A percentile compares a stretch with the other conserved stretches of the same genome.
Conservation (phyloP, 1,140 invertebrate species). For the Drosophila dunni region DNA sequence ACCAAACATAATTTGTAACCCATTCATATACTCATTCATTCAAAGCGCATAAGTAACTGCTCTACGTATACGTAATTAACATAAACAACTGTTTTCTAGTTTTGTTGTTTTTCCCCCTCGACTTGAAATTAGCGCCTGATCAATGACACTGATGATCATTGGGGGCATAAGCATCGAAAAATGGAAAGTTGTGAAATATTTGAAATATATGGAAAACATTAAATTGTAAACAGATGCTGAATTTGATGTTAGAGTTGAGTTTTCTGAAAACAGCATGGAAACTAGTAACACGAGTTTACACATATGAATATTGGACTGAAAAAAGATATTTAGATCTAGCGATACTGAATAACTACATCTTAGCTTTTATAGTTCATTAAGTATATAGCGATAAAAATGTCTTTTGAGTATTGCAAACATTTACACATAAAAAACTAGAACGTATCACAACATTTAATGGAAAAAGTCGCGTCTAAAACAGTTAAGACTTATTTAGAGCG, state of each 20-base stretch:
- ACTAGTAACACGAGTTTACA: too few species aligned
- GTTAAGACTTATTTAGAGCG: constrained; percentile 1
- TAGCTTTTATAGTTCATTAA: neutral
- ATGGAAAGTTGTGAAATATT: constrained; percentile 61
- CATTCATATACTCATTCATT: constrained; percentile 12
- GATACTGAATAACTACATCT: too few species aligned
- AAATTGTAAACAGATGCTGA: neutral
- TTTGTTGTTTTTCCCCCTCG: constrained; percentile 28
- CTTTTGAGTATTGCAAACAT: too few species aligned
- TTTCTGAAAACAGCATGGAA: too few species aligned
- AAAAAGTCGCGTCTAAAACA: neutral
- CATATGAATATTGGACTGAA: neutral
- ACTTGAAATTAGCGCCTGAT: constrained; percentile 70
- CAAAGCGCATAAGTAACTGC: constrained; percentile 46
- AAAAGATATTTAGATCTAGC: too few species aligned
- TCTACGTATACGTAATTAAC: constrained; percentile 58
- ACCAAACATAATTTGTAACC: constrained; percentile 44
- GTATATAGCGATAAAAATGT: neutral
- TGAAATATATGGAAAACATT: constrained; percentile 11
- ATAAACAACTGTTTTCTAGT: constrained; percentile 68
- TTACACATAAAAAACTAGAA: neutral
- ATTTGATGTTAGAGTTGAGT: neutral
- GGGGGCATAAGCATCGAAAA: constrained; percentile 32
- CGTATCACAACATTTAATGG: neutral
- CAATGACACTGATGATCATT: constrained; percentile 54